phyloP scores from a whole-genome alignment of 2,797 vertebrate genomes.

The Falco naumanni region DNA sequence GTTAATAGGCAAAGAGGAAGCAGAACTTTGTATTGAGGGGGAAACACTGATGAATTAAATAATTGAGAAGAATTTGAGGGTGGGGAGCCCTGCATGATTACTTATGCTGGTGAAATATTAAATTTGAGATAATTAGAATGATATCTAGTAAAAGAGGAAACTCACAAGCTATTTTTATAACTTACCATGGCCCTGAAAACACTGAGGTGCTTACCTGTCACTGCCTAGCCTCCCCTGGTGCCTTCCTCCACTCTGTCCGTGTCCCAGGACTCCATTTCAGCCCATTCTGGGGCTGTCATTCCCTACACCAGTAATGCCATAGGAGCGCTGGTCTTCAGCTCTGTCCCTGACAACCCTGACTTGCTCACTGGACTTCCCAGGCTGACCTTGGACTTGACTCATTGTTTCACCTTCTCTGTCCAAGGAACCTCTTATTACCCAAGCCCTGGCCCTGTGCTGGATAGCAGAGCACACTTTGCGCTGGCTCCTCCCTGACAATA shows the following conservation, averaged over 20 bases:
- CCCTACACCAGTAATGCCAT: accelerated
- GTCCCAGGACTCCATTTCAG: background rate
- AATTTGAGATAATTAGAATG: background rate
- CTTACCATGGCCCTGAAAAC: background rate
- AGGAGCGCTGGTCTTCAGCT: accelerated
- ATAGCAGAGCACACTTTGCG: accelerated
- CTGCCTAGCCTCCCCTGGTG: background rate
- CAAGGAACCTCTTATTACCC: background rate
- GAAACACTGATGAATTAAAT: background rate
- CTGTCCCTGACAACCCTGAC: background rate
- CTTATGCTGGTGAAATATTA: background rate
- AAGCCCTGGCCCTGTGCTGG: accelerated
- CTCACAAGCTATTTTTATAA: background rate
- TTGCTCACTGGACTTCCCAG: background rate
- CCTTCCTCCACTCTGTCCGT: background rate
- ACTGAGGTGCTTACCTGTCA: accelerated
- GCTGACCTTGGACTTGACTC: background rate
- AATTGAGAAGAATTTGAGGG: background rate
- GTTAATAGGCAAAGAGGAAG: background rate
- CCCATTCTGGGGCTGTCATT: background rate
- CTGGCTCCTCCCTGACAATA: background rate
- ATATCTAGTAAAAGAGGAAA: background rate
- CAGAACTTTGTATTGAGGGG: background rate
- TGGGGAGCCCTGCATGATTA: accelerated
- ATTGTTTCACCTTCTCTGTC: background rate